phyloP scores from a whole-genome alignment of 1,140 invertebrate species.

The Coboldia fuscipes region DNA sequence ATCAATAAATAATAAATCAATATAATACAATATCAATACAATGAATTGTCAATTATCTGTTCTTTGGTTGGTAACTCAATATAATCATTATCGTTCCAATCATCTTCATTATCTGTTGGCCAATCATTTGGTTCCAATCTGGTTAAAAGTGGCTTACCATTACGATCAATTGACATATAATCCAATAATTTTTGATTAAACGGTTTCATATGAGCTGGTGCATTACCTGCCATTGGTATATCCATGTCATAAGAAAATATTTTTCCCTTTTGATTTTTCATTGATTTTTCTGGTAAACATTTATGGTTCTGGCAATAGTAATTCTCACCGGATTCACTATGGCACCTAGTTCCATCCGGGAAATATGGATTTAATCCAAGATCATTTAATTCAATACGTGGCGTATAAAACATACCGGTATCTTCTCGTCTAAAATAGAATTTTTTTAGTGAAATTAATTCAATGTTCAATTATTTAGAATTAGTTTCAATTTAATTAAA shows the following conservation, averaged over 20 bases:
- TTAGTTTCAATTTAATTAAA: too few relatives aligned
- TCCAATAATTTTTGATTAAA: conserved; percentile 27
- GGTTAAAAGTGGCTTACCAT: conserved; percentile 33
- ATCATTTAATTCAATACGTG: conserved; percentile 47
- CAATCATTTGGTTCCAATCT: conserved; percentile 21
- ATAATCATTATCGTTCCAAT: background rate
- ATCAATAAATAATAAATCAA: too few relatives aligned
- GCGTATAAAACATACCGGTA: conserved; percentile 45
- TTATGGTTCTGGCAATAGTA: conserved; percentile 53
- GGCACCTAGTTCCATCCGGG: conserved; percentile 63
- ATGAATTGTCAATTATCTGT: too few relatives aligned
- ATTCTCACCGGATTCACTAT: conserved; percentile 32
- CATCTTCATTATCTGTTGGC: background rate
- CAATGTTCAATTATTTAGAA: too few relatives aligned
- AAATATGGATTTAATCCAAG: conserved; percentile 49
- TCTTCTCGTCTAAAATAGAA: too few relatives aligned
- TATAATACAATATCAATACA: too few relatives aligned
- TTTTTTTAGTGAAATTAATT: too few relatives aligned
- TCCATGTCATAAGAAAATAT: conserved; percentile 15
- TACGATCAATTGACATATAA: conserved; percentile 32
- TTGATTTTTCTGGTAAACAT: conserved; percentile 41
- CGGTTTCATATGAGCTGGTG: conserved; percentile 17
- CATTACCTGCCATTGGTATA: conserved; percentile 33
- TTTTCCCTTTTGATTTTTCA: conserved; percentile 15
- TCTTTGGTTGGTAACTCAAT: too few relatives aligned